Base-by-base conservation (phyloP, 1,140 invertebrate genomes). In the Aphelinus certus region DNA sequence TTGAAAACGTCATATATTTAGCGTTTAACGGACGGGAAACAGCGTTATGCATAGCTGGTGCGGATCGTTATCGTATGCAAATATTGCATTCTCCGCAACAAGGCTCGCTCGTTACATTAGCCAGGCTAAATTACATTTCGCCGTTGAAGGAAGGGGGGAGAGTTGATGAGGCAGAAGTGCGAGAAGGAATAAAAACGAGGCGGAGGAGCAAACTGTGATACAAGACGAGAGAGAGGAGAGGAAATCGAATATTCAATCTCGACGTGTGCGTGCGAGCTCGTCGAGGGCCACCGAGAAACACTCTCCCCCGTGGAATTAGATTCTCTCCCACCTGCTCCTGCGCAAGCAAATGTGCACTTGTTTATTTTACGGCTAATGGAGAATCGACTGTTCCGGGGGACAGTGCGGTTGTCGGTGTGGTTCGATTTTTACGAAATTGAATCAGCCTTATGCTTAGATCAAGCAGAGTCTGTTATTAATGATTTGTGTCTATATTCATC, bases 211-310 rank as follows among this genome's bases (percentile, higher is more conserved):
- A 65, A 65, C n/a, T 65, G 10, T 46, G 48, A 51, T 26, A 26
- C n/a, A 3, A 1, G 3, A 10, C 2, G 1, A 62, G 51, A 7
- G 42, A 56, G 53, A 26, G 26, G 26, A 26, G 26, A 26, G 26
- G 26, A 26, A 26, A 26, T 26, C 65, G 42, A 67, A 46, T 43
- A 67, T 56, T 67, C 65, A 67, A 56, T 67, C 49, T 67, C 65
- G 65, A 67, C 56, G 2, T 56, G 46, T 56, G 7, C 7, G 3
- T 43, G 53, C 9, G 26, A 7, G 48, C 47, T 65, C 48, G 47
- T 26, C 6, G 65, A 10, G 65, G 65, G 26, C 3, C 5, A 2
- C 53, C 43, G 43, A 46, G 42, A 7, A 56, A 66, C 49, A 7
- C 46, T 67, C 46, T 26, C 26, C 10, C 53, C 42, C 64, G 3